Conservation (phyloP, 1,140 invertebrate species). For the Leptestheria dahalacensis region DNA sequence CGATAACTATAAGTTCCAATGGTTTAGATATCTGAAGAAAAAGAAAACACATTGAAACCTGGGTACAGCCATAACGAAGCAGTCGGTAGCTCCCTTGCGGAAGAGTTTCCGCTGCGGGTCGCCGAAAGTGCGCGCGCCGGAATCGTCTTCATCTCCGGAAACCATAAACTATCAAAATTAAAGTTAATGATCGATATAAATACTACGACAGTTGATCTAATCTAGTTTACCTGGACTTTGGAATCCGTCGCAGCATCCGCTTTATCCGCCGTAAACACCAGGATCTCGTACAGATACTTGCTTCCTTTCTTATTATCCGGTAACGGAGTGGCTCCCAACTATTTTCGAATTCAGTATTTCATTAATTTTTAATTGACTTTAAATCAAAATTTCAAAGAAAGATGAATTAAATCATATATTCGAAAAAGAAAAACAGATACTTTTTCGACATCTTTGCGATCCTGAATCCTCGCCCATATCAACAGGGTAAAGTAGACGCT, state of each 20-base stretch:
- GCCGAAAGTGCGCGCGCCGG: constrained; percentile 30
- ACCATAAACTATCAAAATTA: constrained; percentile 34
- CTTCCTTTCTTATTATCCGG: constrained; percentile 34
- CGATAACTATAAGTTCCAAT: too few relatives aligned
- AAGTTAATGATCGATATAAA: constrained; percentile 6
- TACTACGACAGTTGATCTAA: too few relatives aligned
- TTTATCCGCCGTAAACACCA: constrained; percentile 35
- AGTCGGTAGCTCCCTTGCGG: constrained; percentile 30
- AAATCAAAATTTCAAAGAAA: too few relatives aligned
- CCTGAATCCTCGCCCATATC: constrained; percentile 33
- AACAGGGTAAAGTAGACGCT: constrained; percentile 30
- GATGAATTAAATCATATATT: too few relatives aligned
- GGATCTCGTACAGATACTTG: constrained; percentile 38
- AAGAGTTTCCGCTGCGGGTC: constrained; percentile 31
- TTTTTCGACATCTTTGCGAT: constrained; percentile 33
- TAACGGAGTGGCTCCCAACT: constrained; percentile 34
- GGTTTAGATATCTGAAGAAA: too few relatives aligned
- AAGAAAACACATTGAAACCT: too few relatives aligned
- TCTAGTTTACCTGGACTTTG: constrained; percentile 27
- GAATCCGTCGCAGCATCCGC: constrained; percentile 36
- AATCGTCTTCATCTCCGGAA: constrained; percentile 36
- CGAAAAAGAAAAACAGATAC: constrained; percentile 19
- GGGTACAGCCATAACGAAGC: constrained; percentile 35
- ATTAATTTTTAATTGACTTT: too few relatives aligned
- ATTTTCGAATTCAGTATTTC: constrained; percentile 13